phyloP scores from a whole-genome alignment of 2,888 invertebrate species.

The Nomada fabriciana region DNA sequence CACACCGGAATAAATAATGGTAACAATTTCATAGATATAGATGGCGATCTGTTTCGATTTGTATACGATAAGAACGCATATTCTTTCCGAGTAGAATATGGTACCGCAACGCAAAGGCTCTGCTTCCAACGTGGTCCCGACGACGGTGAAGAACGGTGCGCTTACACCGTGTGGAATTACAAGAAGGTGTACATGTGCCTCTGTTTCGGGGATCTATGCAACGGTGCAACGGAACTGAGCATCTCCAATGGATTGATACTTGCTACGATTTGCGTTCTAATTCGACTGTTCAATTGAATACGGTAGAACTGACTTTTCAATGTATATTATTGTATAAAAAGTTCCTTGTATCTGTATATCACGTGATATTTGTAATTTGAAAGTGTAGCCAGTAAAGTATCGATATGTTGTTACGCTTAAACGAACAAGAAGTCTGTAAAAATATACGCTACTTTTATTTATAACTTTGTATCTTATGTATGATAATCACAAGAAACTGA shows the following conservation, averaged over 20 bases:
- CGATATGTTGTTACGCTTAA: constrained; percentile 8
- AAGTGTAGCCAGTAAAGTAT: constrained; percentile 3
- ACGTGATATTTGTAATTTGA: constrained; percentile 17
- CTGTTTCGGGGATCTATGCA: constrained; percentile 95
- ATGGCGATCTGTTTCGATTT: not conserved
- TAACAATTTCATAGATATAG: constrained; percentile 78
- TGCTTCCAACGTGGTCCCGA: constrained; percentile 95
- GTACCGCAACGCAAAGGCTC: constrained; percentile 93
- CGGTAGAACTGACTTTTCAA: not conserved
- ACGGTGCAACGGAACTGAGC: constrained; percentile 82
- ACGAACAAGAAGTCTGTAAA: constrained; percentile 34
- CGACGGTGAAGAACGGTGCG: constrained; percentile 95
- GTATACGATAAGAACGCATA: not conserved
- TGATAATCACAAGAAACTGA: constrained; percentile 35
- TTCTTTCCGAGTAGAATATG: constrained; percentile 89
- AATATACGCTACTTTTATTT: constrained; percentile 43
- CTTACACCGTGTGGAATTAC: constrained; percentile 92
- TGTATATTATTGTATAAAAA: constrained; percentile 52
- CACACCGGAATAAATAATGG: constrained; percentile 92
- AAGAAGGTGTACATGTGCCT: constrained; percentile 96
- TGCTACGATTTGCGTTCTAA: constrained; percentile 50
- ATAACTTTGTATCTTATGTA: constrained; percentile 35
- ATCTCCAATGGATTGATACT: constrained; percentile 54
- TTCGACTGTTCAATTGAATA: constrained; percentile 68
- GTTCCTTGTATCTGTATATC: constrained; percentile 42